A percentile compares a stretch with the other conserved stretches of the same genome.
phyloP scores from a whole-genome alignment of 92 coral and sea anemone genomes.

The Paragorgia papillata region DNA sequence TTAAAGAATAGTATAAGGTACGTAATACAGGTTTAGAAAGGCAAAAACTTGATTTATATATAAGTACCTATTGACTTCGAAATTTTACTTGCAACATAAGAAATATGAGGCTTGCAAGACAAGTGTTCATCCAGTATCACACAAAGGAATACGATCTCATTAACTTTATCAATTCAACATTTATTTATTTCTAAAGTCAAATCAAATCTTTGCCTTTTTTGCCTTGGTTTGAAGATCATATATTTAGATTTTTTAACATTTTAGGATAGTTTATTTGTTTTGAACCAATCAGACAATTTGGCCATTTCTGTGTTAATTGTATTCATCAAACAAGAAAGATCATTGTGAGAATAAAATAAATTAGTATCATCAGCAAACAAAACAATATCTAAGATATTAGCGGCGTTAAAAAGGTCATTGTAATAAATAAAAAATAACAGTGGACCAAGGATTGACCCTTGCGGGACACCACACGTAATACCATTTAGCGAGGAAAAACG shows the following conservation, averaged over 20 bases:
- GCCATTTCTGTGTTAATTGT: conserved; percentile 27
- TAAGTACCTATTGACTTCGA: conserved; percentile 55
- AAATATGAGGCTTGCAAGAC: conserved; percentile 47
- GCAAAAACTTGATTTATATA: conserved; percentile 54
- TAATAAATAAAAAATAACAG: too few relatives aligned
- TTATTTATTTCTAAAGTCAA: conserved; percentile 5
- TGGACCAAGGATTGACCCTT: too few relatives aligned
- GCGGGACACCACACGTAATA: too few relatives aligned
- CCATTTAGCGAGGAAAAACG: not conserved
- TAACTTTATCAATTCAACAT: conserved; percentile 37
- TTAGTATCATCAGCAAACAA: too few relatives aligned
- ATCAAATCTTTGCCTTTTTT: conserved; percentile 35
- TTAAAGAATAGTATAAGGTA: conserved; percentile 21
- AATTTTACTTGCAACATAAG: conserved; percentile 44
- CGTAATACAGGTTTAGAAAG: too few relatives aligned
- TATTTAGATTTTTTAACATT: conserved; percentile 43
- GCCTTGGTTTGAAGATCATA: conserved; percentile 34
- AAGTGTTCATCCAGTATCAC: conserved; percentile 52
- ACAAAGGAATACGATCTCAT: conserved; percentile 47
- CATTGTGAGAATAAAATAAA: too few relatives aligned
- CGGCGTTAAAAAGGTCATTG: too few relatives aligned
- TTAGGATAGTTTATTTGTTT: conserved; percentile 34
- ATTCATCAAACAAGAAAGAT: too few relatives aligned
- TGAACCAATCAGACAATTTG: conserved; percentile 28
- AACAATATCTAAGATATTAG: too few relatives aligned